Conservation (phyloP, 2,888 invertebrate species). For the Gymnosoma rotundatum region DNA sequence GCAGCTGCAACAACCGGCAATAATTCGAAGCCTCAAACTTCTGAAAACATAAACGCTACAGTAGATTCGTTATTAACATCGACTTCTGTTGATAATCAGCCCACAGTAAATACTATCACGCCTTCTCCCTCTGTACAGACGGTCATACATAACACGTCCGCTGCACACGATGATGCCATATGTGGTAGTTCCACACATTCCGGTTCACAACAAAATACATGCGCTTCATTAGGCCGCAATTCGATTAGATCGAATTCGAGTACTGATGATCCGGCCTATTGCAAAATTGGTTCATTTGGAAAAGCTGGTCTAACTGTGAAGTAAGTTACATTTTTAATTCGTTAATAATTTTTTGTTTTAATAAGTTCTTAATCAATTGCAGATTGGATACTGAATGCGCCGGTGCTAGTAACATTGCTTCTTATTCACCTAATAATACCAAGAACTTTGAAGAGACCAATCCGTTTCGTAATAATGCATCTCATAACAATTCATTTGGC, state of each 20-base stretch:
- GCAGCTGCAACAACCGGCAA: slow-evolving; percentile 76
- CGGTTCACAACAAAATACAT: slow-evolving; percentile 77
- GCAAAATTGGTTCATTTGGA: slow-evolving; percentile 82
- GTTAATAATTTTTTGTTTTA: neutral
- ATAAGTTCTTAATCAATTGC: slow-evolving; percentile 10
- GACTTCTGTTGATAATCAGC: slow-evolving; percentile 66
- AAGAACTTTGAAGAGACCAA: slow-evolving; percentile 82
- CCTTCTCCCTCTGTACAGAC: slow-evolving; percentile 81
- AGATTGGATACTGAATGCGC: slow-evolving; percentile 79
- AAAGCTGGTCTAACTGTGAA: slow-evolving; percentile 82
- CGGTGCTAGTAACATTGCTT: slow-evolving; percentile 71
- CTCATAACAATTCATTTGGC: slow-evolving; percentile 82
- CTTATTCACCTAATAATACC: slow-evolving; percentile 78
- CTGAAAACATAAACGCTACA: slow-evolving; percentile 73
- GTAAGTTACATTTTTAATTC: slow-evolving; percentile 72
- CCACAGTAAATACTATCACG: slow-evolving; percentile 74
- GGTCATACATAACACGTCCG: slow-evolving; percentile 80
- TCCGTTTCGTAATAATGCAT: slow-evolving; percentile 79
- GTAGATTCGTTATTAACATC: slow-evolving; percentile 76
- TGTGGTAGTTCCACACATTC: slow-evolving; percentile 79
- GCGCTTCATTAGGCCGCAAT: slow-evolving; percentile 80
- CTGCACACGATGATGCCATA: slow-evolving; percentile 74
- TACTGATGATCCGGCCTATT: slow-evolving; percentile 81
- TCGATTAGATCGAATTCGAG: slow-evolving; percentile 82
- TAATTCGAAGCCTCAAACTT: slow-evolving; percentile 25